These are phyloP conservation scores for Argopecten irradians DNA, from an alignment of 1,140 invertebrate genomes.

Conservation along the genomic window DNA sequence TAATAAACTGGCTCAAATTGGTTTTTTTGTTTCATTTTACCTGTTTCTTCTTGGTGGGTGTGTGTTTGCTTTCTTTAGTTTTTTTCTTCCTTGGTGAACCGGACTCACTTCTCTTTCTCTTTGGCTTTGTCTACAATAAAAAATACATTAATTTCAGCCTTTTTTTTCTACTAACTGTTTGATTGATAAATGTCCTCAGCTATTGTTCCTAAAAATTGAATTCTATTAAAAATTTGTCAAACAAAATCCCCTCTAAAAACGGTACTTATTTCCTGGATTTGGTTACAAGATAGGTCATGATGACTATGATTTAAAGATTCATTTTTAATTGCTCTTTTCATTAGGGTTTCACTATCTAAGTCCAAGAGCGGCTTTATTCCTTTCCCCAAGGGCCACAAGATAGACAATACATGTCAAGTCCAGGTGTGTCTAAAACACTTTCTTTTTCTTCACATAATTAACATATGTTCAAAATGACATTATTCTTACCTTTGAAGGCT, in stretches of 20 bases:
- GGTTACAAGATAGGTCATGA: too few relatives aligned
- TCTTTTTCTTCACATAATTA: too few relatives aligned
- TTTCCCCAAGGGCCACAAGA: too few relatives aligned
- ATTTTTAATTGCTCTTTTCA: too few relatives aligned
- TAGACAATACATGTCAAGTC: too few relatives aligned
- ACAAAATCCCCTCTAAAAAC: too few relatives aligned
- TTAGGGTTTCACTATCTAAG: too few relatives aligned
- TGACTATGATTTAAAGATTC: too few relatives aligned
- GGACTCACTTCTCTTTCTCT: slow-evolving; percentile 56
- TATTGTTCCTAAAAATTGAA: slow-evolving; percentile 15
- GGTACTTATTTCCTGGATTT: too few relatives aligned
- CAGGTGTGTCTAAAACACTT: too few relatives aligned
- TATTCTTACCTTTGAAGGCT: slow-evolving; percentile 43
- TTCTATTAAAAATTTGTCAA: not conserved
- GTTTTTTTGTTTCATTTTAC: not conserved
- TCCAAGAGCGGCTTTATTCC: too few relatives aligned
- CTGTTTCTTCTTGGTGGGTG: slow-evolving; percentile 54
- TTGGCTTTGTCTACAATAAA: slow-evolving; percentile 50
- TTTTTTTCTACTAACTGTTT: not conserved
- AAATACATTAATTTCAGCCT: slow-evolving; percentile 1
- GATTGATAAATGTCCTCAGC: not conserved
- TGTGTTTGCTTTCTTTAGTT: slow-evolving; percentile 56
- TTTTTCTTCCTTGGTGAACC: slow-evolving; percentile 67
- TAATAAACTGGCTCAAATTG: not conserved
- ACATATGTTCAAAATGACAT: not conserved